phyloP scores from a whole-genome alignment of 2,113 vertebrate genomes.

The Chaetodon trifascialis region DNA sequence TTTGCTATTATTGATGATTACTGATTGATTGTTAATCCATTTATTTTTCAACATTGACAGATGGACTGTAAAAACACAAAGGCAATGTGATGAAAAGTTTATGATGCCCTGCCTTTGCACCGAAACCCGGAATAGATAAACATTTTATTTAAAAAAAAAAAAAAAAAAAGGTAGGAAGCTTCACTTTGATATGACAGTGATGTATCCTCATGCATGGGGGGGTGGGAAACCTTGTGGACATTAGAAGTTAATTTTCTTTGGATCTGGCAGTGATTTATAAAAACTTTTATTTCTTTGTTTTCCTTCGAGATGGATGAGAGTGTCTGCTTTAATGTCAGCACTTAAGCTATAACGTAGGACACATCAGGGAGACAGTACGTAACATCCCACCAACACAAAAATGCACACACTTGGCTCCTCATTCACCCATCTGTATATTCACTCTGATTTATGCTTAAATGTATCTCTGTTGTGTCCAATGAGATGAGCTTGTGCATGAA shows the following conservation, averaged over 20 bases:
- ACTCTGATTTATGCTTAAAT: conserved; percentile 90
- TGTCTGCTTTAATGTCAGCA: conserved; percentile 24
- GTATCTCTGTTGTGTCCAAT: conserved; percentile 93
- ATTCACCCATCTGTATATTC: conserved; percentile 38
- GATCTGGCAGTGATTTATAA: neutral
- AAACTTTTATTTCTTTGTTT: conserved; percentile 31
- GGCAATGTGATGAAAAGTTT: neutral
- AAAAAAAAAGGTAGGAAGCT: neutral
- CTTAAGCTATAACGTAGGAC: conserved; percentile 2
- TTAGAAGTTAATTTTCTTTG: conserved; percentile 13
- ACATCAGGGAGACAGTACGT: neutral
- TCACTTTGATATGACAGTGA: neutral
- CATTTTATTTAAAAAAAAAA: neutral
- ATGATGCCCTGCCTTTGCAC: neutral
- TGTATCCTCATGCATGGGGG: neutral
- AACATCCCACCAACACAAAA: conserved; percentile 4
- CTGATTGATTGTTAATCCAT: neutral
- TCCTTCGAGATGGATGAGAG: conserved; percentile 20
- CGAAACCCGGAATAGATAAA: neutral
- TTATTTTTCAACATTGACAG: neutral
- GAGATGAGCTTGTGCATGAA: conserved; percentile 88
- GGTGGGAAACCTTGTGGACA: neutral
- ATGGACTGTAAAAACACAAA: neutral
- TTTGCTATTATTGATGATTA: neutral
- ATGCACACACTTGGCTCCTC: neutral